A percentile compares a stretch with the other conserved stretches of the same genome.
Conservation (phyloP, 2,888 invertebrate genomes). For the Campaea margaritaria region DNA sequence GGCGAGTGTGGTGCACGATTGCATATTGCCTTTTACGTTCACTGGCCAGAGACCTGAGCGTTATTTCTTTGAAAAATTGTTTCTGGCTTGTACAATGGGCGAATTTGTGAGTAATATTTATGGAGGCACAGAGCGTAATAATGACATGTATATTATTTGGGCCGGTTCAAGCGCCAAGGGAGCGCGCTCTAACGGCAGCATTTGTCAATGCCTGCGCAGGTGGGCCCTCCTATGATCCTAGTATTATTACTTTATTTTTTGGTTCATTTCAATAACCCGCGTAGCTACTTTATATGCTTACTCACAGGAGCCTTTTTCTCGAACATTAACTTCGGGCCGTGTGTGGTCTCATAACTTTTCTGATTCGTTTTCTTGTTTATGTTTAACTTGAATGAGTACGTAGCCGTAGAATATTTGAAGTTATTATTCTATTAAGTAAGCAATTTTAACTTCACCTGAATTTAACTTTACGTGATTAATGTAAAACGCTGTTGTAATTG, state of each 20-base stretch:
- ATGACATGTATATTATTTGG: constrained; percentile 82
- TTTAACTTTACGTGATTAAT: no score
- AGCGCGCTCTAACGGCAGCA: constrained; percentile 62
- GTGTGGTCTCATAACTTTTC: constrained; percentile 52
- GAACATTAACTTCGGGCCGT: constrained; percentile 44
- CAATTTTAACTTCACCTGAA: neutral
- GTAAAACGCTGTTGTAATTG: constrained; percentile 21
- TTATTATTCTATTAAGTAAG: neutral
- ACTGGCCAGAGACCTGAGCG: constrained; percentile 39
- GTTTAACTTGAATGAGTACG: neutral
- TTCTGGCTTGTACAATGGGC: constrained; percentile 62
- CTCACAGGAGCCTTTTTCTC: constrained; percentile 43
- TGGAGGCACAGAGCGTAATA: constrained; percentile 73
- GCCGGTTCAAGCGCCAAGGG: constrained; percentile 61
- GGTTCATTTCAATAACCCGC: constrained; percentile 69
- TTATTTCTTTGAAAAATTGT: constrained; percentile 75
- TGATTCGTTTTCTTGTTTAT: constrained; percentile 22
- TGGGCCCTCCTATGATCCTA: constrained; percentile 69
- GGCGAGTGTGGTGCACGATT: constrained; percentile 51
- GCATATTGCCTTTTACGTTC: constrained; percentile 52
- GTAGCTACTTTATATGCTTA: constrained; percentile 53
- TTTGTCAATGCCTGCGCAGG: constrained; percentile 80
- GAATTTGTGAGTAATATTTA: constrained; percentile 77
- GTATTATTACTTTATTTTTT: constrained; percentile 76
- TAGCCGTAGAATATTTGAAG: neutral